phyloP scores from a whole-genome alignment of 2,888 invertebrate species.

The Ptilodon capucinus region DNA sequence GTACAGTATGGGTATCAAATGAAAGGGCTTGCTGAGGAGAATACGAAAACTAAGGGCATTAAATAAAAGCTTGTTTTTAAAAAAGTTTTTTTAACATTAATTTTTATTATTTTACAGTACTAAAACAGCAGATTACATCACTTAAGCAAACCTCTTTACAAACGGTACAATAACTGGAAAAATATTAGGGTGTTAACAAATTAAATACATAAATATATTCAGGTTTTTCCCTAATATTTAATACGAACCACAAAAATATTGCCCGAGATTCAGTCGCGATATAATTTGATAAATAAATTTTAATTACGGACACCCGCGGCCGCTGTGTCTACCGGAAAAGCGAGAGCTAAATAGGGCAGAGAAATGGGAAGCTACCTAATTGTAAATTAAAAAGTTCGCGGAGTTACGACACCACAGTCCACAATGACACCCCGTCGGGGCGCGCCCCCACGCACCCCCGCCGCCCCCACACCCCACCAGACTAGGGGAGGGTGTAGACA shows the following conservation, averaged over 20 bases:
- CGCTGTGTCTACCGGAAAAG: slow-evolving; percentile 74
- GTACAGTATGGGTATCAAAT: no score
- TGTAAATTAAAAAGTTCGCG: slow-evolving; percentile 83
- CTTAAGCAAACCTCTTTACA: no score
- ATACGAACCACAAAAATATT: slow-evolving; percentile 40
- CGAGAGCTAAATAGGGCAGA: slow-evolving; percentile 82
- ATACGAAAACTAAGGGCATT: no score
- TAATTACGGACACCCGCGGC: slow-evolving; percentile 68
- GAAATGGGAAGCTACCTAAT: slow-evolving; percentile 83
- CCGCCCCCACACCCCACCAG: slow-evolving; percentile 29
- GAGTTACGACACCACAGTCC: slow-evolving; percentile 83
- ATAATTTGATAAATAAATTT: slow-evolving; percentile 78
- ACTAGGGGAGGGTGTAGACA: slow-evolving; percentile 59
- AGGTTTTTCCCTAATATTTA: slow-evolving; percentile 3
- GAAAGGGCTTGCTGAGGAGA: no score
- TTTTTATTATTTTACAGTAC: no score
- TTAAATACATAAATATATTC: no score
- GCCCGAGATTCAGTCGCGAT: slow-evolving; percentile 51
- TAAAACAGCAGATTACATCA: no score
- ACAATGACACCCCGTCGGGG: slow-evolving; percentile 75
- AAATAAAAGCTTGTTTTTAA: no score
- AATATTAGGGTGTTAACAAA: no score
- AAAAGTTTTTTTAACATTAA: no score
- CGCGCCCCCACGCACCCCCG: slow-evolving; percentile 34
- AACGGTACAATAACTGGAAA: no score